Base-by-base conservation (phyloP, 2,888 invertebrate species). In the Lasioglossum zephyrum region DNA sequence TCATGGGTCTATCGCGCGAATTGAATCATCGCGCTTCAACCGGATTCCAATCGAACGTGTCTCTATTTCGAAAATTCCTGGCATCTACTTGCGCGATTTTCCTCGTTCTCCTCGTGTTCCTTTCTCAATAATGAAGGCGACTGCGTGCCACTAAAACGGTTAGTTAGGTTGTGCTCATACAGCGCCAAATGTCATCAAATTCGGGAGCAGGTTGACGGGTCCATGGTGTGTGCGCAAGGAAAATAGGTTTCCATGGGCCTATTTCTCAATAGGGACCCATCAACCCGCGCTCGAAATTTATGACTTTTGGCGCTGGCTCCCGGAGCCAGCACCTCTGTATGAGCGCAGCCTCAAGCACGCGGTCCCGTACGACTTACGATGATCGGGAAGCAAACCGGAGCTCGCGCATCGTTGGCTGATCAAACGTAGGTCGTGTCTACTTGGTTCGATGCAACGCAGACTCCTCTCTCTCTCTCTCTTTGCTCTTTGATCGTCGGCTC, bases 391-490 rank as follows among this genome's bases (percentile, higher is more conserved):
- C 39, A 49, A 70, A 72, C 81, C 77, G 82, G 81, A 85, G 79
- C 13, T 16, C 74, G 69, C 82, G 81, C 53, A 79, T 86, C 81
- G 79, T 75, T 84, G 89, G 82, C 88, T 87, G 87, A 89, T 87
- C 89, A 87, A 87, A 88, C 77, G 84, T 85, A 77, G 82, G 36
- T 74, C 49, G 41, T 75, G 73, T 66, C 66, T 66, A 66, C 66
- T 66, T 66, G 31, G 18, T 66, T 18, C 26, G 11, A 13, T 6
- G 2, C 36, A 36, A 18, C 8, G 31, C 18, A 16, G 60, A 63
- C 26, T 26, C 47, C 16, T 47, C 47, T 9, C 9, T 9, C 9
- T 31, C 39, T 39, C 39, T 39, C 39, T 31, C 16, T 16, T 36
- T 47, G 86, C 86, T 85, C 79, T 86, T 85, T 86, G 86, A 78